These are phyloP conservation scores for Gallinago media DNA, from an alignment of 2,113 vertebrate genomes.

Conservation along the genomic window DNA sequence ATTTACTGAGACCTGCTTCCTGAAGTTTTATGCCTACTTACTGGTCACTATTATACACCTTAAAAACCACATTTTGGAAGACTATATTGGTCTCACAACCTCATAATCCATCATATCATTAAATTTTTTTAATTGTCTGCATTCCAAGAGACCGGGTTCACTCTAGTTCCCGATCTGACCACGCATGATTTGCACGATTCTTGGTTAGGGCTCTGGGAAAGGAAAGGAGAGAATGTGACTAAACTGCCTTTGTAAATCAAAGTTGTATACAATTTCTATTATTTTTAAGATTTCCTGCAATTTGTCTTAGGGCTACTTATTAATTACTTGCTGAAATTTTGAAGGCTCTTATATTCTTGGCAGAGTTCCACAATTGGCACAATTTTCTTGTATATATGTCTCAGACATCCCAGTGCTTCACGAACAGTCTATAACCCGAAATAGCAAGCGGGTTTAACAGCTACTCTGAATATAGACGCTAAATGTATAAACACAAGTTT, in stretches of 20 bases:
- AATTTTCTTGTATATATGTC: neutral
- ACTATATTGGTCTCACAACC: neutral
- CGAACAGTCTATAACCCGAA: neutral
- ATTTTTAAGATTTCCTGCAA: neutral
- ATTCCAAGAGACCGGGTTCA: neutral
- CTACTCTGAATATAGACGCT: neutral
- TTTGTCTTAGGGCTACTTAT: neutral
- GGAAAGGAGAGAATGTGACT: neutral
- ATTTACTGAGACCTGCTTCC: neutral
- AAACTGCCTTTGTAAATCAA: neutral
- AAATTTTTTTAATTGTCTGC: neutral
- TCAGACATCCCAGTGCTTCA: neutral
- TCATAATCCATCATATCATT: no score
- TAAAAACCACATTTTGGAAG: neutral
- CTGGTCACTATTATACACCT: neutral
- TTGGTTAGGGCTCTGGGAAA: neutral
- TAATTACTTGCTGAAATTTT: constrained; percentile 12
- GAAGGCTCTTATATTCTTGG: neutral
- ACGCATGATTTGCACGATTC: neutral
- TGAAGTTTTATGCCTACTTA: neutral
- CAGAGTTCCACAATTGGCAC: neutral
- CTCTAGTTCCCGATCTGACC: neutral
- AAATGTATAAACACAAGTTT: neutral
- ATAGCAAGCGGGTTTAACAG: neutral
- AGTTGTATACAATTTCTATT: neutral